phyloP scores from a whole-genome alignment of 2,797 vertebrate species.

The Melanotaenia maccullochi region DNA sequence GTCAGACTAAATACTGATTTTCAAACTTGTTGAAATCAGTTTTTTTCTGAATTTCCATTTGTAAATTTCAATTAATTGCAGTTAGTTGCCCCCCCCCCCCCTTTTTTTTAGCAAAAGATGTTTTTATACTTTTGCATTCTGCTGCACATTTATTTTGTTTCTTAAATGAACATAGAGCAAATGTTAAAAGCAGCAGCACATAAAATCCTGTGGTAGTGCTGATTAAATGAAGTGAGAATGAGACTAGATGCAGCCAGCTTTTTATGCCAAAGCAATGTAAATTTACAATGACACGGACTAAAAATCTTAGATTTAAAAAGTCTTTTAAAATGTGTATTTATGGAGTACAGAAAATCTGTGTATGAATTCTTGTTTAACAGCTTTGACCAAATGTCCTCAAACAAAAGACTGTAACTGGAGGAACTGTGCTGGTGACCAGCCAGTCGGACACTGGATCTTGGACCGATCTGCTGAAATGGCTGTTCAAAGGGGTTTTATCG shows the following conservation, averaged over 20 bases:
- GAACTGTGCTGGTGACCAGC: constrained; percentile 30
- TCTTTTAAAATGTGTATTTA: neutral
- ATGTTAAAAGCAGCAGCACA: neutral
- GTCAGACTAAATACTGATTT: neutral
- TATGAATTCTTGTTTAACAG: neutral
- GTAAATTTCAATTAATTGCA: too few relatives aligned
- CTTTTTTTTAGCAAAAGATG: too few relatives aligned
- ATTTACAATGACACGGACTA: constrained; percentile 2
- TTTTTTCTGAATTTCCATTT: too few relatives aligned
- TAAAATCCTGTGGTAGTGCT: neutral
- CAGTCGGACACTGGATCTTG: constrained; percentile 39
- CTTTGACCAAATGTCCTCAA: constrained; percentile 36
- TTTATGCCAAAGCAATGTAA: neutral
- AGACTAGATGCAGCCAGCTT: neutral
- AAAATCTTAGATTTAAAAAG: neutral
- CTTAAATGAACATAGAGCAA: constrained; percentile 6
- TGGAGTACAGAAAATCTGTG: neutral
- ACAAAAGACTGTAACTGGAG: constrained; percentile 42
- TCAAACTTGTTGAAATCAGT: neutral
- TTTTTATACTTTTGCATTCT: neutral
- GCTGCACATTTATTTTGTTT: neutral
- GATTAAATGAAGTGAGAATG: neutral
- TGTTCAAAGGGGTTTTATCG: constrained; percentile 58
- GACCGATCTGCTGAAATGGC: constrained; percentile 49
- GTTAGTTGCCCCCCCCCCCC: too few relatives aligned